Percentiles rank a stretch among this genome's conserved stretches.
Evolutionary conservation across 2,113 vertebrate genomes (phyloP).

Genomic region (Erpornis zantholeuca): DNA sequence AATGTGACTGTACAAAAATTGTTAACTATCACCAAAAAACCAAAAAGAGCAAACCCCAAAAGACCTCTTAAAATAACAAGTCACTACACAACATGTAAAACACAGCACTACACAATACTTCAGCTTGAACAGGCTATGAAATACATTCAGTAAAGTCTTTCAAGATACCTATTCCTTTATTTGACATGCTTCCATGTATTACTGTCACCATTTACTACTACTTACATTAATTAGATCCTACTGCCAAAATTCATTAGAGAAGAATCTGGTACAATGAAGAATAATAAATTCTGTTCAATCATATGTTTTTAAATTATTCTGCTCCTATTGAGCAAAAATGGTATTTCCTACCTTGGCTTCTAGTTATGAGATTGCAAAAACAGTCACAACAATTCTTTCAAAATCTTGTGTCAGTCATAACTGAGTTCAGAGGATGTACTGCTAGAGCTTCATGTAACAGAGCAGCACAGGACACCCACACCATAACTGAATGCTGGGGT

Average conservation of each 20-base stretch:
- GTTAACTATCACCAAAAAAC: not conserved
- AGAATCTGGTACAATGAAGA: constrained; percentile 43
- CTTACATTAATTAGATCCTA: constrained; percentile 58
- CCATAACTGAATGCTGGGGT: accelerated
- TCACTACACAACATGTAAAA: not conserved
- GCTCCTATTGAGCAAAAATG: not conserved
- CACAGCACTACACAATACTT: not conserved
- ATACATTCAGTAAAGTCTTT: not conserved
- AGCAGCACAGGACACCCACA: not conserved
- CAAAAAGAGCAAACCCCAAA: not conserved
- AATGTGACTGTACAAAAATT: not conserved
- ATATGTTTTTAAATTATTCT: constrained; percentile 42
- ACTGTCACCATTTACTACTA: constrained; percentile 15
- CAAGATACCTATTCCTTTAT: constrained; percentile 12
- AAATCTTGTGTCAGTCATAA: not conserved
- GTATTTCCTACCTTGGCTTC: not conserved
- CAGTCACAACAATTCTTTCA: not conserved
- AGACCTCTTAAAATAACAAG: not conserved
- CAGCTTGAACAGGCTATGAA: not conserved
- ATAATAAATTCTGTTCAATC: constrained; percentile 60
- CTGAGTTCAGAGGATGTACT: not conserved
- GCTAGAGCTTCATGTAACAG: not conserved
- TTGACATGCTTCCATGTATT: constrained; percentile 33
- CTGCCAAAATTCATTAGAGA: constrained; percentile 60
- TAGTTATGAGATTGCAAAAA: not conserved